These are phyloP conservation scores for Pseudomyrmex flavicornis DNA, from an alignment of 1,140 invertebrate species.

Conservation along the genomic window DNA sequence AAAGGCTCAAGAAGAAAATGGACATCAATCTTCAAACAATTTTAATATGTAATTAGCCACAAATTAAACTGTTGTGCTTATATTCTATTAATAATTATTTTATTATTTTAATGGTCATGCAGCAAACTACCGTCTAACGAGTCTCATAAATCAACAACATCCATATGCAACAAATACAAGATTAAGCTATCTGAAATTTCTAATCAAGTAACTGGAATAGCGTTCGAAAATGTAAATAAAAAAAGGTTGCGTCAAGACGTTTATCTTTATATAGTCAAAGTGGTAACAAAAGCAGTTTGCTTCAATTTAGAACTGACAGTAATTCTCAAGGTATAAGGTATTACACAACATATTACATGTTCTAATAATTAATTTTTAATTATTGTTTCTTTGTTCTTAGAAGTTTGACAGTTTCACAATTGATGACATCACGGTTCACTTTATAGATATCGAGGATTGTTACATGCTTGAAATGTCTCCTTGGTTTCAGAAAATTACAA, in stretches of 20 bases:
- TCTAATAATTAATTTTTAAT: background rate
- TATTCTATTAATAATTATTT: background rate
- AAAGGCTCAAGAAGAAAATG: conserved; percentile 6
- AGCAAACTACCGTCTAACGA: background rate
- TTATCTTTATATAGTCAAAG: conserved; percentile 63
- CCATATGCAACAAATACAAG: background rate
- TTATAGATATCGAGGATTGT: conserved; percentile 47
- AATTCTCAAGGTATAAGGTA: conserved; percentile 53
- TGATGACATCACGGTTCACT: conserved; percentile 62
- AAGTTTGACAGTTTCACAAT: conserved; percentile 55
- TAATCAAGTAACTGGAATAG: conserved; percentile 52
- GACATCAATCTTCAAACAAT: background rate
- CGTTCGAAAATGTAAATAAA: conserved; percentile 63
- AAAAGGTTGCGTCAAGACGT: conserved; percentile 60
- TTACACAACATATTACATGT: background rate
- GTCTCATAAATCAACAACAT: background rate
- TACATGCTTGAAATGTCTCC: conserved; percentile 64
- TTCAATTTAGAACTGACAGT: conserved; percentile 60
- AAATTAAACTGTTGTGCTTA: background rate
- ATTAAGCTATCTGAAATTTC: conserved; percentile 47
- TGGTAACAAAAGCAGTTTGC: conserved; percentile 57
- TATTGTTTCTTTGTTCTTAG: conserved; percentile 38
- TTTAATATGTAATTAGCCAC: background rate
- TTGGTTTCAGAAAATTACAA: conserved; percentile 61
- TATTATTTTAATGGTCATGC: background rate